Conservation (phyloP, 2,888 invertebrate species). For the Ophion costatus region DNA sequence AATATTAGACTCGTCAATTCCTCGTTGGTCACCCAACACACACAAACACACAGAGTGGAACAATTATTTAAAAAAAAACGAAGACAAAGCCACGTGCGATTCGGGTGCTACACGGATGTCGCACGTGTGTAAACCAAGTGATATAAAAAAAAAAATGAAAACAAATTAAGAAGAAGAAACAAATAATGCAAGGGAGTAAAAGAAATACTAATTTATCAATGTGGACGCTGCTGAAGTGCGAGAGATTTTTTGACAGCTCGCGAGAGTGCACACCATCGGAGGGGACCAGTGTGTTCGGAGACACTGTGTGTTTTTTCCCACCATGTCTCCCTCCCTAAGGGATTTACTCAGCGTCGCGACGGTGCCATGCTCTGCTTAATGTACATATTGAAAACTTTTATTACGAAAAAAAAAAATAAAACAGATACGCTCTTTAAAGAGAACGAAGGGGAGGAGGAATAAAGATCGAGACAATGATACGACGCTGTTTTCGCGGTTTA, state of each 20-base stretch:
- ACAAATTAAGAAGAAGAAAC: constrained; percentile 18
- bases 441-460: constrained; percentile 18
- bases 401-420: constrained; percentile 48
- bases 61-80: constrained; percentile 53
- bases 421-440: constrained; percentile 8
- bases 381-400: constrained; percentile 63
- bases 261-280: constrained; percentile 31
- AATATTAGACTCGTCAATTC: constrained; percentile 74
- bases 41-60: constrained; percentile 51
- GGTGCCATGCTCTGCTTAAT: constrained; percentile 63
- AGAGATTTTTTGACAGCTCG: constrained; percentile 47
- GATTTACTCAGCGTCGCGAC: constrained; percentile 48
- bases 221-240: constrained; percentile 48
- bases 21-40: constrained; percentile 74
- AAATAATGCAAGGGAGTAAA: constrained; percentile 57
- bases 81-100: constrained; percentile 66
- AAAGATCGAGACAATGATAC: constrained; percentile 44
- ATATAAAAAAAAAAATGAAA: constrained; percentile 64
- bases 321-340: constrained; percentile 19
- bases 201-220: constrained; percentile 61
- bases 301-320: constrained; percentile 48
- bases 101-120: constrained; percentile 64
- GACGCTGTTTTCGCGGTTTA: constrained; percentile 48
- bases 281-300: constrained; percentile 15
- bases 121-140: constrained; percentile 72